A percentile compares a stretch with the other conserved stretches of the same genome.
These are phyloP conservation scores for Metalampra italica DNA, from an alignment of 2,888 invertebrate genomes.

Conservation along the genomic window DNA sequence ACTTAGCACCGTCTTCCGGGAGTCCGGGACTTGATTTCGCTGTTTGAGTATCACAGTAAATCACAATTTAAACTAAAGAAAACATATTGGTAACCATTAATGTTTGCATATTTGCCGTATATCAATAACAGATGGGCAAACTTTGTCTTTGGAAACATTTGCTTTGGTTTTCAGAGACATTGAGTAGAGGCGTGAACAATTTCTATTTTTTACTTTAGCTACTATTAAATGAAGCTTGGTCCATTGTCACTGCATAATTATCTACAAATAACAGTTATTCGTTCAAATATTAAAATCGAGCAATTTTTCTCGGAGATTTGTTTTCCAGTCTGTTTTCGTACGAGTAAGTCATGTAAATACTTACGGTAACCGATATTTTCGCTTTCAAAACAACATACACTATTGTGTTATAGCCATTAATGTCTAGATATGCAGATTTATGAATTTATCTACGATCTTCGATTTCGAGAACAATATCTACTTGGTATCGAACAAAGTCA, in stretches of 20 bases:
- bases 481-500: background rate
- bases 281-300: conserved; percentile 25
- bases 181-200: conserved; percentile 17
- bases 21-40: background rate
- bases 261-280: conserved; percentile 30
- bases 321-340: too few relatives aligned
- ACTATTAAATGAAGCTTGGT: conserved; percentile 24
- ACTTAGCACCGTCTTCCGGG: conserved; percentile 13
- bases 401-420: background rate
- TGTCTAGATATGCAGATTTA: conserved; percentile 6
- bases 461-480: conserved; percentile 10
- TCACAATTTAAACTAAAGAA: background rate
- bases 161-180: conserved; percentile 16
- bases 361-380: too few relatives aligned
- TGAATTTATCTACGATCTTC: conserved; percentile 9
- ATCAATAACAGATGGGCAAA: conserved; percentile 19
- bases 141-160: conserved; percentile 21
- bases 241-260: conserved; percentile 26
- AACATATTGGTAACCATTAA: conserved; percentile 27
- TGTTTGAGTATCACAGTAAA: too few relatives aligned
- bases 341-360: too few relatives aligned
- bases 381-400: background rate
- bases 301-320: conserved; percentile 8
- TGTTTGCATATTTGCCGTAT: conserved; percentile 20
- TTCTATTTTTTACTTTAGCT: conserved; percentile 18